Evolutionary conservation across 1,140 invertebrate species (phyloP), one percentile per base, ranked within the genome.

Genomic region (Lucilia cuprina): DNA sequence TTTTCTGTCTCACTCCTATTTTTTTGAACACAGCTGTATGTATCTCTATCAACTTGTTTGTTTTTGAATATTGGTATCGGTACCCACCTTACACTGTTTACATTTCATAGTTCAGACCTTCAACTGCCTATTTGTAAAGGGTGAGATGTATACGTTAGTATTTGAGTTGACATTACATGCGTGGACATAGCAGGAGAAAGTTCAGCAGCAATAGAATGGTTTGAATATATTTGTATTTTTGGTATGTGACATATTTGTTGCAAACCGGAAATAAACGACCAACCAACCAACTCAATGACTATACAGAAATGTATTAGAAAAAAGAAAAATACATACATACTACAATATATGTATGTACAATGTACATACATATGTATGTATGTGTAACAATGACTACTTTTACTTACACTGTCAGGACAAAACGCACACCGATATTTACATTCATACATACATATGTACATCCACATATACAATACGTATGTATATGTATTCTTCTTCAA

Each of bases 231-330:
- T 55, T 78, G 41, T 65, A 30, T 55, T 84, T 84, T 82, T 74
- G 78, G 80, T 82, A 84, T 84, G 84, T 75, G 84, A 84, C 84
- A 84, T 84, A 84, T 84, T 84, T 80, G 84, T 84, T 84, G 84
- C 80, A 82, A 82, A 30, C 80, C 84, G 84, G 84, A 84, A 82
- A 65, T 75, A 55, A 55, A 55, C 50, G 50, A 75, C 74, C 74
- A 75, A 25, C 74, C 21, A 25, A 25, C 74, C 21, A 25, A 35
- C 34, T 30, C 74, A 75, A 25, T 30, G 74, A 75, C 74, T 30
- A 35, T 30, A 25, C 21, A 75, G n/a, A 25, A 75, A 25, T 41
- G 35, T 3, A 41, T 5, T 8, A 41, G 8, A 41, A 41, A 41
- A 41, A 41, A 41, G 35, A 41, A 41, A 41, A 41, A 41, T 41